Evolutionary conservation across 2,888 invertebrate genomes (phyloP).

Genomic region (Meteorus cinctellus): DNA sequence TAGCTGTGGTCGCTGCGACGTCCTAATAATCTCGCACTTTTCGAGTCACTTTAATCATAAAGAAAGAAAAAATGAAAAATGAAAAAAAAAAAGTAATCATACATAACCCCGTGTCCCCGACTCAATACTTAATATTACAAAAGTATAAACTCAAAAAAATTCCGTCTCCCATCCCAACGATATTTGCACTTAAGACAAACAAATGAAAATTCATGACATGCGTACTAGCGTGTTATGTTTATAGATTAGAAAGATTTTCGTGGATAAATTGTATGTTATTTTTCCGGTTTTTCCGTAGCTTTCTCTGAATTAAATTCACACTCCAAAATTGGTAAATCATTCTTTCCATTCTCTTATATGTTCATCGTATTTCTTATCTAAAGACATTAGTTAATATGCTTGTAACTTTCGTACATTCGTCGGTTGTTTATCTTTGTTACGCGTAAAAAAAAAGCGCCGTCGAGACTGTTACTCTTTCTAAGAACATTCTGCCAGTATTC

Average conservation of each 20-base stretch:
- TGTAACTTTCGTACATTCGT: background rate
- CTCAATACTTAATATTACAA: conserved; percentile 64
- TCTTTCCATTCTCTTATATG: background rate
- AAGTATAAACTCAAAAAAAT: conserved; percentile 41
- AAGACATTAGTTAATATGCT: background rate
- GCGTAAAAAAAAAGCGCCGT: conserved; percentile 45
- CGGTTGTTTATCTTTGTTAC: background rate
- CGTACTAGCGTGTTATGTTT: conserved; percentile 10
- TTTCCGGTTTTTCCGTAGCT: background rate
- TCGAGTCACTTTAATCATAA: conserved; percentile 60
- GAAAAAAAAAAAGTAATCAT: conserved; percentile 56
- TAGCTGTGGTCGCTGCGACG: conserved; percentile 70
- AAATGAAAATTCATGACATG: conserved; percentile 38
- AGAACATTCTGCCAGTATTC: conserved; percentile 57
- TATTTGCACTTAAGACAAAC: conserved; percentile 63
- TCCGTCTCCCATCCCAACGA: conserved; percentile 51
- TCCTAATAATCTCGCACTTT: conserved; percentile 61
- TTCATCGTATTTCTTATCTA: background rate
- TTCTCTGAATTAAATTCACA: background rate
- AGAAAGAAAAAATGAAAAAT: conserved; percentile 41
- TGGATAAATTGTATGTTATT: background rate
- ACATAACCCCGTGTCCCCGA: conserved; percentile 64
- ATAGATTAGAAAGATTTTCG: conserved; percentile 16
- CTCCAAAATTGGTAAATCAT: background rate
- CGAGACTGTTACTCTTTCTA: conserved; percentile 66